These are phyloP conservation scores for Diarsia mendica DNA, from an alignment of 2,888 invertebrate species.

Conservation along the genomic window DNA sequence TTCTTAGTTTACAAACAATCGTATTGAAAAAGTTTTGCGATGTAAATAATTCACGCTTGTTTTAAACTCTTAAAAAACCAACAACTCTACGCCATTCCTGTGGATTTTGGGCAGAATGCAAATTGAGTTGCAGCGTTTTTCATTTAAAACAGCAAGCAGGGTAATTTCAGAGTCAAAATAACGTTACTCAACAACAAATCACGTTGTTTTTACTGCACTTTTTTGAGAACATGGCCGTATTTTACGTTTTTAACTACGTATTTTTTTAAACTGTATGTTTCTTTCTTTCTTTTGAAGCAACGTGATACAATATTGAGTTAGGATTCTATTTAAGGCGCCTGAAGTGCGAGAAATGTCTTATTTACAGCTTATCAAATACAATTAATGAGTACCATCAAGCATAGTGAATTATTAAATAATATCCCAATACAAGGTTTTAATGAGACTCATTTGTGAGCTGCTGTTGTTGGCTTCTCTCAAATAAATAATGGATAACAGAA, in stretches of 20 bases:
- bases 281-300: neutral
- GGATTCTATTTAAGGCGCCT: neutral
- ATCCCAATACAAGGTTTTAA: slow-evolving; percentile 17
- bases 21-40: slow-evolving; percentile 25
- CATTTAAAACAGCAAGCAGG: slow-evolving; percentile 23
- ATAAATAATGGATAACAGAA: slow-evolving; percentile 29
- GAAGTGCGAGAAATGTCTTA: neutral
- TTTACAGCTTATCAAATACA: neutral
- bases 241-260: neutral
- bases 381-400: neutral
- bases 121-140: slow-evolving; percentile 32
- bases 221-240: slow-evolving; percentile 5
- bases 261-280: neutral
- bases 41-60: slow-evolving; percentile 10
- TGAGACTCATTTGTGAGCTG: slow-evolving; percentile 21
- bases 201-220: slow-evolving; percentile 10
- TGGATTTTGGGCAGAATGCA: slow-evolving; percentile 30
- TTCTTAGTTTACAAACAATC: slow-evolving; percentile 16
- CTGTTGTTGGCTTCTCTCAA: slow-evolving; percentile 13
- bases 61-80: slow-evolving; percentile 22
- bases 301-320: neutral
- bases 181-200: slow-evolving; percentile 18
- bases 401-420: neutral
- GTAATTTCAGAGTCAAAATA: slow-evolving; percentile 39
- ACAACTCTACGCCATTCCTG: neutral